A percentile compares a stretch with the other conserved stretches of the same genome.
Conservation (phyloP, 1,140 invertebrate genomes). For the Apolygus lucorum region DNA sequence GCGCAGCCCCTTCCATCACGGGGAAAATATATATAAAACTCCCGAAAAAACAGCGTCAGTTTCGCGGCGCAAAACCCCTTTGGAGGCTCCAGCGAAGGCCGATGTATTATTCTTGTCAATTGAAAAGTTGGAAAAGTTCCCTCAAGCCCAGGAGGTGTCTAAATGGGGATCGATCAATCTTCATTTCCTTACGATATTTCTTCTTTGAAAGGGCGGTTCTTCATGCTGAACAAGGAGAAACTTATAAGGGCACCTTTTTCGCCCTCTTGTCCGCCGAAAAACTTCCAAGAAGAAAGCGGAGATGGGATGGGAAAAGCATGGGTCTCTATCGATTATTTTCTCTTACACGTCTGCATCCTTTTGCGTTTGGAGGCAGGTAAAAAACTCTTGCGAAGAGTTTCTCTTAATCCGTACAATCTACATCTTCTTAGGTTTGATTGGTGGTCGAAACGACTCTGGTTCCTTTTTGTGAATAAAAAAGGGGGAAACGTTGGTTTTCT, state of each 20-base stretch:
- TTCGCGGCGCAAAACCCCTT: not conserved
- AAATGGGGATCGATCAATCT: not conserved
- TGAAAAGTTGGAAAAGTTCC: not conserved
- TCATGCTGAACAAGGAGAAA: not conserved
- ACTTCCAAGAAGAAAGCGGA: not conserved
- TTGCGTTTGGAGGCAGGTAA: too few relatives aligned
- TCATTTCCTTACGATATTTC: not conserved
- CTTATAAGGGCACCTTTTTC: not conserved
- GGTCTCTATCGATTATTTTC: not conserved
- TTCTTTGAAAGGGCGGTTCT: not conserved
- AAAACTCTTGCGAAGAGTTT: too few relatives aligned
- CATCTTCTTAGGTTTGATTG: too few relatives aligned
- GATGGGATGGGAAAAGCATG: not conserved
- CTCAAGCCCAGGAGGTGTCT: not conserved
- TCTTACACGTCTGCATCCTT: not conserved
- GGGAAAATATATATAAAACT: not conserved
- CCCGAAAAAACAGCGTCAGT: not conserved
- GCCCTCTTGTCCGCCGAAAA: not conserved
- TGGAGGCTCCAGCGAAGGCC: not conserved
- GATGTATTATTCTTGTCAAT: not conserved
- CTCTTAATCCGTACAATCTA: too few relatives aligned
- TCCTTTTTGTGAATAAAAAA: too few relatives aligned
- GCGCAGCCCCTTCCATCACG: too few relatives aligned
- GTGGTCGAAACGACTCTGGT: too few relatives aligned
- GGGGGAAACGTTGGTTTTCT: too few relatives aligned